These are phyloP conservation scores for Tragelaphus eurycerus DNA, from an alignment of 2,797 vertebrate species.

Conservation along the genomic window DNA sequence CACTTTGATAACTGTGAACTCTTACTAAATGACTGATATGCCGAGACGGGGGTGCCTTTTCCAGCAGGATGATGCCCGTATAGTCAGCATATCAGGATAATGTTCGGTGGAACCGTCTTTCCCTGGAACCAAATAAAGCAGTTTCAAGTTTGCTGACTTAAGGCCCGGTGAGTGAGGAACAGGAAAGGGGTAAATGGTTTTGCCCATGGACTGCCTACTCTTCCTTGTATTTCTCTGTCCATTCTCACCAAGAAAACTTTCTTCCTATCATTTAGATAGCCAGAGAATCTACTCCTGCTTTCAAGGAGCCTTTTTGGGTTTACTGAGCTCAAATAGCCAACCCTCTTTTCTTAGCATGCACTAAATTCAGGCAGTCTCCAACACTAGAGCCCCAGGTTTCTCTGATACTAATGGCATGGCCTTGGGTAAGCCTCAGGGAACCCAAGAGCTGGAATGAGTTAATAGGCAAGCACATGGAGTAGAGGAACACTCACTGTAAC, in stretches of 20 bases:
- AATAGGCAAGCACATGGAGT: not conserved
- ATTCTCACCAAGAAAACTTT: not conserved
- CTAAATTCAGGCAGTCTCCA: not conserved
- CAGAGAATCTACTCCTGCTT: not conserved
- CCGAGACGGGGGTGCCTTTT: not conserved
- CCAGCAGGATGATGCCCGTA: not conserved
- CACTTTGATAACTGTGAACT: not conserved
- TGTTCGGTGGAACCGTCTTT: not conserved
- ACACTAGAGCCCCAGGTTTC: not conserved
- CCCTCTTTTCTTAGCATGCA: not conserved
- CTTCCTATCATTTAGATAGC: not conserved
- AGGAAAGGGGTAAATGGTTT: not conserved
- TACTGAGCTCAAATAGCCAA: not conserved
- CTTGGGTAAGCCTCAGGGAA: not conserved
- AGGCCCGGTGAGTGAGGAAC: not conserved
- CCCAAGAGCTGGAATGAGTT: not conserved
- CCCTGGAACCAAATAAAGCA: not conserved
- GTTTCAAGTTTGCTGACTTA: not conserved
- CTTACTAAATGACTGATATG: not conserved
- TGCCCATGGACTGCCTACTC: not conserved
- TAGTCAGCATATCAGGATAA: not conserved
- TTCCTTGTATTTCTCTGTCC: not conserved
- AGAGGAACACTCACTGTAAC: not conserved
- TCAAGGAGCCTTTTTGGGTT: not conserved
- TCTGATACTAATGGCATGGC: not conserved